These are phyloP conservation scores for Selene dorsalis DNA, from an alignment of 2,797 vertebrate species.

Conservation along the genomic window DNA sequence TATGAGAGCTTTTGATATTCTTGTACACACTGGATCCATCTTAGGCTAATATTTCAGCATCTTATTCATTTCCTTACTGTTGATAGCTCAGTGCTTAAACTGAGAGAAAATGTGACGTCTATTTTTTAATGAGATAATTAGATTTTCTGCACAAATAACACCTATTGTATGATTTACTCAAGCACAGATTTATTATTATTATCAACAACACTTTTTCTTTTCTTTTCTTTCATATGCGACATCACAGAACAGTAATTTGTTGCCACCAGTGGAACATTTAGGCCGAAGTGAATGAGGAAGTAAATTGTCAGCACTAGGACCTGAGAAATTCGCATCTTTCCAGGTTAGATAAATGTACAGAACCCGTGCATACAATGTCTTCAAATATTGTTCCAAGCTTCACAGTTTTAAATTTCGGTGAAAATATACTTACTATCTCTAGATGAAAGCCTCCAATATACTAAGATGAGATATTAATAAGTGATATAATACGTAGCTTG, in stretches of 20 bases:
- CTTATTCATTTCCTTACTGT: neutral
- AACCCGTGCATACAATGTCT: constrained; percentile 28
- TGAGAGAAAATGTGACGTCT: neutral
- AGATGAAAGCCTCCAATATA: neutral
- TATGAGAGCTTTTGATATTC: no score
- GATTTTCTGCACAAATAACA: neutral
- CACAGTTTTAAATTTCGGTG: neutral
- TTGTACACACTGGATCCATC: no score
- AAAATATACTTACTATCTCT: neutral
- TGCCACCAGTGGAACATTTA: constrained; percentile 62
- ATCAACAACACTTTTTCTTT: neutral
- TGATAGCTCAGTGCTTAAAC: neutral
- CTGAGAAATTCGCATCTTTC: constrained; percentile 4
- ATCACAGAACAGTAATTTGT: neutral
- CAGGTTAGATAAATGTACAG: constrained; percentile 27
- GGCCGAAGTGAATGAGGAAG: constrained; percentile 15
- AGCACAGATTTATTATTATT: neutral
- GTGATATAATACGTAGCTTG: no score
- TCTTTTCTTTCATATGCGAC: neutral
- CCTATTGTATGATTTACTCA: neutral
- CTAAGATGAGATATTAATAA: neutral
- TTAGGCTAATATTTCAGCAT: no score
- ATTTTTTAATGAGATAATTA: neutral
- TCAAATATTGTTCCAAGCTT: neutral
- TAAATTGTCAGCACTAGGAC: constrained; percentile 7